Evolutionary conservation across 2,113 vertebrate species (phyloP), one percentile per base, ranked within the genome.

Genomic region (Cariama cristata): DNA sequence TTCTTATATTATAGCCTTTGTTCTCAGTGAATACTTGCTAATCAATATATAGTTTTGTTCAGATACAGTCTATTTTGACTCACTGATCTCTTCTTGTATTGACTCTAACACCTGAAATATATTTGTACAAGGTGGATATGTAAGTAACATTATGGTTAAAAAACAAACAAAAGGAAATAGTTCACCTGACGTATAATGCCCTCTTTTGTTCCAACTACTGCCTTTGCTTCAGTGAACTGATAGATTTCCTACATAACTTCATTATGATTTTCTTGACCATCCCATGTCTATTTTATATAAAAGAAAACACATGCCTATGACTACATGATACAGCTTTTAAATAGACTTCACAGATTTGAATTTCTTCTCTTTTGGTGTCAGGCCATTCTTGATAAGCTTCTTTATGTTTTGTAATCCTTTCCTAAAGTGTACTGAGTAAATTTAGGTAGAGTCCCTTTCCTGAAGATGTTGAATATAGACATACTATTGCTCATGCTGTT

Each of bases 161-260:
- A 86, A 59, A 18, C 1, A 18, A 16, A 22, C 1, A 49, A 58
- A 67, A 4, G 64, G 62, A 79, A 82, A 35, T 30, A 0, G 0
- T 67, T 88, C 44, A 76, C 4, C 14, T 72, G 14, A 58, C 24
- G 2, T 30, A 66, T 52, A 52, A 73, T 63, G 26, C 23, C 4
- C 2, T 32, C 28, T 94, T 86, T 26, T 10, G 24, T 82, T 72
- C 23, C 23, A 76, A 5, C 79, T 86, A 28, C 26, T 86, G 7
- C 3, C 11, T 85, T 86, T 38, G 4, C 16, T 74, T 79, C 32
- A 79, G 5, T 55, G 23, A 35, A 87, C 27, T 32, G 17, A 33
- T 9, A 86, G 28, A 18, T 33, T 71, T 92, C 21, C 15, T 45
- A 9, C 4, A 17, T 9, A 94, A 44, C 4, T 75, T 89, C 8